Percentiles rank a stretch among this genome's conserved stretches.
phyloP scores from a whole-genome alignment of 2,797 vertebrate genomes.

The Fratercula arctica region DNA sequence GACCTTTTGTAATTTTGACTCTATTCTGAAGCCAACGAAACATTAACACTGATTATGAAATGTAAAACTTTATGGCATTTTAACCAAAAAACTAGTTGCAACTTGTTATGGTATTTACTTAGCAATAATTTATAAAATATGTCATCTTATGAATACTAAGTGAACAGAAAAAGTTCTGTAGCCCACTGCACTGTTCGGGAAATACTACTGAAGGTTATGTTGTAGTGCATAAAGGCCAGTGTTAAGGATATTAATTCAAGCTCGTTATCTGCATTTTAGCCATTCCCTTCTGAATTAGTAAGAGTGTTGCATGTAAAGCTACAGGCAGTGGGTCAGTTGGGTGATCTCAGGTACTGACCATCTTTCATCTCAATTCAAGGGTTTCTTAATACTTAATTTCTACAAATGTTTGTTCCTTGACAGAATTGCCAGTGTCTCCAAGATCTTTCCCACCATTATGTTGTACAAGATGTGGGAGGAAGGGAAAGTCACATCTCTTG shows the following conservation, averaged over 20 bases:
- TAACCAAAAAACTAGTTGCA: background rate
- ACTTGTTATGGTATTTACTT: background rate
- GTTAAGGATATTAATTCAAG: background rate
- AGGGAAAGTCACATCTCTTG: constrained; percentile 87
- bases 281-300: background rate
- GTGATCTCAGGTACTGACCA: background rate
- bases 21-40: background rate
- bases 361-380: background rate
- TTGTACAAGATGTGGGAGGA: constrained; percentile 95
- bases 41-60: background rate
- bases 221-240: background rate
- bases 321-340: background rate
- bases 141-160: background rate
- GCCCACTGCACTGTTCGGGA: background rate
- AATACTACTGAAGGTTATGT: background rate
- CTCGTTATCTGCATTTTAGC: background rate
- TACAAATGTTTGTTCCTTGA: background rate
- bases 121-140: background rate
- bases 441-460: constrained; percentile 95
- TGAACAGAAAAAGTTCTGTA: background rate
- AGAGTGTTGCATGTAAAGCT: background rate
- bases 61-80: background rate
- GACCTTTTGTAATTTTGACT: background rate
- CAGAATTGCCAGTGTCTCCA: constrained; percentile 94
- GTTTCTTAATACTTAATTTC: background rate